Evolutionary conservation across 2,888 invertebrate species (phyloP), one percentile per base, ranked within the genome.

Genomic region (Drosophila leonis): DNA sequence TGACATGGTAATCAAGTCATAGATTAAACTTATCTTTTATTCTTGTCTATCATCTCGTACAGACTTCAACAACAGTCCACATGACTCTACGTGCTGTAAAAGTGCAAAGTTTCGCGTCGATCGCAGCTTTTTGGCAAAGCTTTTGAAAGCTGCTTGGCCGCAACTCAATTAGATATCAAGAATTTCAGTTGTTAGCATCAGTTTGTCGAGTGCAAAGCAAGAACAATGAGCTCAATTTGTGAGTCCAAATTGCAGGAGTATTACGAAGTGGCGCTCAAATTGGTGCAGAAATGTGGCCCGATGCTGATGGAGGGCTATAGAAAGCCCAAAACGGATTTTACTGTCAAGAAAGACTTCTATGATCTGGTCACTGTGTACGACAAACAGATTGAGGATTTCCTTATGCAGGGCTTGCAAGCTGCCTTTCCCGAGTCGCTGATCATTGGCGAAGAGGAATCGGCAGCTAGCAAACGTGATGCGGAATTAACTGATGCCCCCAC

Each of bases 311-410:
- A 92, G 65, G 93, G 93, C 15, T 93, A 88, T 51, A 56, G 76
- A 5, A 84, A 87, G 51, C 72, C 80, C 8, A 93, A 94, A n/a
- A 77, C 86, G 0, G 80, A 84, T 37, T 92, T 80, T 61, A 79
- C 83, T 67, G 83, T 89, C 1, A 97, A 97, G 93, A 92, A 93
- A 6, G 93, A 93, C 60, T 94, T 94, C 60, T 95, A 94, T 83
- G 97, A 98, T 93, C 92, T 97, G 57, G 97, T 98, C 2, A 98
- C 97, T 0, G 95, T 96, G 83, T 96, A 96, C 71, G 97, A 97
- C 91, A 94, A 94, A 82, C 94, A 95, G 90, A 95, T 97, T 27
- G 97, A 98, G 92, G 94, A 95, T 62, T 85, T 95, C 52, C 93
- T 98, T 0, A 95, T 96, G 37, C 92, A 93, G 15, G 94, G 94